These are phyloP conservation scores for Agelas oroides DNA, from an alignment of 37 sponge, comb jelly and placozoan species.

Conservation along the genomic window DNA sequence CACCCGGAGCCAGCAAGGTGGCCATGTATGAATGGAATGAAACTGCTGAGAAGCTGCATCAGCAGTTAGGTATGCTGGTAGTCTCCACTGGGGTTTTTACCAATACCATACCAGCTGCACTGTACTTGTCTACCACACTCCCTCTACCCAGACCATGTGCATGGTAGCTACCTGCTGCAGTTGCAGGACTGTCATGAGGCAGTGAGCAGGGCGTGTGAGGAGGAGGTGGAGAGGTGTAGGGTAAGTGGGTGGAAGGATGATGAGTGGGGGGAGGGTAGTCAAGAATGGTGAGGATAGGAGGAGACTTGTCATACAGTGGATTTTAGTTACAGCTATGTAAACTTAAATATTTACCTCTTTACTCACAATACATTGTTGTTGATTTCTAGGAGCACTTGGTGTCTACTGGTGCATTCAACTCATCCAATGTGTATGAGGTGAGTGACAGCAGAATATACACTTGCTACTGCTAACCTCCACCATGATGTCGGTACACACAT, in stretches of 20 bases:
- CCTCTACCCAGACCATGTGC: conserved; percentile 19
- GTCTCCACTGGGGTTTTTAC: too few relatives aligned
- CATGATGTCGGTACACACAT: neutral
- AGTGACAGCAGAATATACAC: too few relatives aligned
- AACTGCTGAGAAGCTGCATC: conserved; percentile 11
- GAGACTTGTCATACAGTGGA: too few relatives aligned
- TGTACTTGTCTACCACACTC: too few relatives aligned
- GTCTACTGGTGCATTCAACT: conserved; percentile 4
- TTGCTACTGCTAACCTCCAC: too few relatives aligned
- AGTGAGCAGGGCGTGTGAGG: conserved; percentile 28
- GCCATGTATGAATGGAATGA: conserved; percentile 55
- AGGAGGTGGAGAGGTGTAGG: conserved; percentile 59
- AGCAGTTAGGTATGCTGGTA: conserved; percentile 37
- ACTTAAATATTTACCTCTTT: too few relatives aligned
- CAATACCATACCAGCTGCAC: too few relatives aligned
- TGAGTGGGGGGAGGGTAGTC: neutral
- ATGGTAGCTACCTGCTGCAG: conserved; percentile 35
- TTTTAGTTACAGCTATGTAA: too few relatives aligned
- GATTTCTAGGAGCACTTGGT: conserved; percentile 1
- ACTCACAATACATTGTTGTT: too few relatives aligned
- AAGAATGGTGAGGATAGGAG: too few relatives aligned
- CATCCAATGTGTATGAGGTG: conserved; percentile 23
- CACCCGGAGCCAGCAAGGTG: conserved; percentile 45
- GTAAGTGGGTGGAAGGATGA: conserved; percentile 19
- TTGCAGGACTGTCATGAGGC: conserved; percentile 35